Evolutionary conservation across 2,113 vertebrate genomes (phyloP).

Genomic region (Crocuta crocuta): DNA sequence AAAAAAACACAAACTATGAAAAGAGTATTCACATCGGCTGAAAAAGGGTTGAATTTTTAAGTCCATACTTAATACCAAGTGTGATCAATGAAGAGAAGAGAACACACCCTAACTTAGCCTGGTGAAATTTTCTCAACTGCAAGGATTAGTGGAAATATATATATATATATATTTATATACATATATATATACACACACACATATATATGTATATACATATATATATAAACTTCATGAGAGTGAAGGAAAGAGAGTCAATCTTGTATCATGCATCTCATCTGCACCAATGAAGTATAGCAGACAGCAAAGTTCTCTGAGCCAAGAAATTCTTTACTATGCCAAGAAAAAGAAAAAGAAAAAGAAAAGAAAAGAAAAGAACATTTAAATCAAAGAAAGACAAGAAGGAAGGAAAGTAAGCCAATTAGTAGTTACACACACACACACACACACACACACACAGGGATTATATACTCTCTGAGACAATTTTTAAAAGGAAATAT

Average conservation of each 20-base stretch:
- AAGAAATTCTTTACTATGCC: not conserved
- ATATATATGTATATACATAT: too few species aligned
- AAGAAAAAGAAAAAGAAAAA: not conserved
- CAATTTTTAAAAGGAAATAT: not conserved
- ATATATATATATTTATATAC: too few species aligned
- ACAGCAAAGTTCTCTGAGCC: not conserved
- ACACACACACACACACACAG: not conserved
- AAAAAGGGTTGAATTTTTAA: not conserved
- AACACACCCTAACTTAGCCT: not conserved
- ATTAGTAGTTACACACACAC: not conserved
- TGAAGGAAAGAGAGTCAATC: not conserved
- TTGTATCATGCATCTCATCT: not conserved
- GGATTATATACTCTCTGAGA: not conserved
- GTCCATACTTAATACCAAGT: not conserved
- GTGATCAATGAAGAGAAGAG: not conserved
- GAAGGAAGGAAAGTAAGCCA: not conserved
- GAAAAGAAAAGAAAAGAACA: not conserved
- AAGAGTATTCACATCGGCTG: not conserved
- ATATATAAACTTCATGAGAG: not conserved
- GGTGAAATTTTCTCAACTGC: not conserved
- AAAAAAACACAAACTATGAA: not conserved
- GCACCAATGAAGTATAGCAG: not conserved
- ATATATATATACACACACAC: too few species aligned
- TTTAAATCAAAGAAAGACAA: not conserved
- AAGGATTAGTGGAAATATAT: not conserved